Conservation (phyloP, 1,140 invertebrate species). For the Elysia chlorotica region DNA sequence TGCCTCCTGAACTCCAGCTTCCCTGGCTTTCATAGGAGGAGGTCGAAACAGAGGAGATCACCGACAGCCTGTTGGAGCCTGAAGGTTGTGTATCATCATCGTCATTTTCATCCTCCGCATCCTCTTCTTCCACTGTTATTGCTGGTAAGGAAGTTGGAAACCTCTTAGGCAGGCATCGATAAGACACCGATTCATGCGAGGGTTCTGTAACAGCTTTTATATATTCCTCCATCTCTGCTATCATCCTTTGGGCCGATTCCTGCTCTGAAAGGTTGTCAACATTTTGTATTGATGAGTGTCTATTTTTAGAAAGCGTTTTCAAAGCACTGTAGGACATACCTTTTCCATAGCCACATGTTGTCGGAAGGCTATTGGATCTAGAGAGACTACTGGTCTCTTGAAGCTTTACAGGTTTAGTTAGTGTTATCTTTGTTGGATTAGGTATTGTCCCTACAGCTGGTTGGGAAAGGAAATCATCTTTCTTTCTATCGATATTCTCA, state of each 20-base stretch:
- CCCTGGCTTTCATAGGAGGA: slow-evolving; percentile 44
- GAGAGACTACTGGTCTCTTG: background rate
- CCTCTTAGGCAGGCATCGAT: too few species aligned
- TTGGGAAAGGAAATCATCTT: too few species aligned
- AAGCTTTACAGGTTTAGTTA: background rate
- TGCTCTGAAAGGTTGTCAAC: slow-evolving; percentile 22
- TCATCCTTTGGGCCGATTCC: slow-evolving; percentile 37
- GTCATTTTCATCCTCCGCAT: background rate
- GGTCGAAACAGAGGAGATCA: slow-evolving; percentile 38
- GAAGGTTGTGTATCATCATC: too few species aligned
- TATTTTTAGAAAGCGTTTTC: background rate
- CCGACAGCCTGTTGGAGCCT: slow-evolving; percentile 35
- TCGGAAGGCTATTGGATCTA: background rate
- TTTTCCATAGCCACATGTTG: too few species aligned
- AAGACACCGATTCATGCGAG: too few species aligned
- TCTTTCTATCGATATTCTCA: too few species aligned
- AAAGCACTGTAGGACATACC: too few species aligned
- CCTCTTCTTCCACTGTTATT: slow-evolving; percentile 15
- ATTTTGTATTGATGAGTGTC: slow-evolving; percentile 22
- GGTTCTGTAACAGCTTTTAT: too few species aligned
- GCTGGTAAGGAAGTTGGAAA: slow-evolving; percentile 32
- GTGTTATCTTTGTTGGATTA: too few species aligned
- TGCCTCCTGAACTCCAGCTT: slow-evolving; percentile 29
- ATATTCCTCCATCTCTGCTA: slow-evolving; percentile 49
- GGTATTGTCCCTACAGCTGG: too few species aligned